Percentiles rank a stretch among this genome's conserved stretches.
These are phyloP conservation scores for Himalopsyche kuldschensis DNA, from an alignment of 2,888 invertebrate species.

Conservation along the genomic window DNA sequence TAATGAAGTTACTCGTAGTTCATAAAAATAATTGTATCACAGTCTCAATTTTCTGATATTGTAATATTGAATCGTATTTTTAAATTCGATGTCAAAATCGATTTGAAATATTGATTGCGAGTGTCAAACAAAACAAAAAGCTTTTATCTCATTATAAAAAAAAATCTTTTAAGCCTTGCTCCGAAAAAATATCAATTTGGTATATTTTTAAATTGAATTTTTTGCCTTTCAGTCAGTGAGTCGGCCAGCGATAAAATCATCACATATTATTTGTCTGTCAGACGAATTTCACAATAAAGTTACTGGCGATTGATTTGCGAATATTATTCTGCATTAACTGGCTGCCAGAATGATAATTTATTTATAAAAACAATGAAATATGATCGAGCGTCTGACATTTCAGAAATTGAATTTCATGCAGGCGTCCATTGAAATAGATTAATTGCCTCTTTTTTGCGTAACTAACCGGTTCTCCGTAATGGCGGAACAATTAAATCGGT, in stretches of 20 bases:
- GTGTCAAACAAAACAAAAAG: neutral
- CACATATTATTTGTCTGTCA: neutral
- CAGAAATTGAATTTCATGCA: conserved; percentile 28
- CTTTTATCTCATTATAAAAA: neutral
- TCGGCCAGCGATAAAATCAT: neutral
- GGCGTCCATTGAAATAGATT: conserved; percentile 23
- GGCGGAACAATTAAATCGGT: conserved; percentile 1
- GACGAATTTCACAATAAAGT: neutral
- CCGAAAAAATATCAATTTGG: neutral
- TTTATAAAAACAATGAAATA: conserved; percentile 23
- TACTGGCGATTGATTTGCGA: neutral
- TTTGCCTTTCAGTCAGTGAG: neutral
- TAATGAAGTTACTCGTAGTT: too few species aligned
- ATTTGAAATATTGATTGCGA: neutral
- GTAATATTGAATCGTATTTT: too few species aligned
- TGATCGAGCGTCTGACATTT: conserved; percentile 24
- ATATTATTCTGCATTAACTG: neutral
- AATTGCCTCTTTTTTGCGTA: conserved; percentile 21
- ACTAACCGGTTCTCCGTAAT: neutral
- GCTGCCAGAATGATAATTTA: neutral
- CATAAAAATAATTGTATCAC: too few species aligned
- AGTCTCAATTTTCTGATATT: too few species aligned
- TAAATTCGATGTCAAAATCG: neutral
- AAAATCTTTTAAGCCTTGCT: neutral
- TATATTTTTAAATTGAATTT: neutral